Conservation (phyloP, 2,797 vertebrate species). For the Dromococcyx pavoninus region DNA sequence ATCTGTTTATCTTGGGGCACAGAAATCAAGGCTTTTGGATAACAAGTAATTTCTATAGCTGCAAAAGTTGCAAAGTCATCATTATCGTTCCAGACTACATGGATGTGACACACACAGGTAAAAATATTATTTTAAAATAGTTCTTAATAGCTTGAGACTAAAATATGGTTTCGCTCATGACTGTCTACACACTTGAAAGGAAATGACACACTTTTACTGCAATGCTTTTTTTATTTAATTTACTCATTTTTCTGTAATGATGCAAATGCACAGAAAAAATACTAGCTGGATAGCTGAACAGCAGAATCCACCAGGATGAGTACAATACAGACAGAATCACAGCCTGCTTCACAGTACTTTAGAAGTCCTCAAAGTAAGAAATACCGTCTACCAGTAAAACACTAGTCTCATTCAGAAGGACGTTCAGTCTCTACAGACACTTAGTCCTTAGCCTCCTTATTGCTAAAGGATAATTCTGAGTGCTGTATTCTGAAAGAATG, state of each 20-base stretch:
- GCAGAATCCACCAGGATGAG: neutral
- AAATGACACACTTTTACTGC: neutral
- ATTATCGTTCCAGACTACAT: neutral
- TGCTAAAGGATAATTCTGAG: neutral
- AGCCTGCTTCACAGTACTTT: neutral
- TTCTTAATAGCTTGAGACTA: neutral
- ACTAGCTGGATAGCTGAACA: neutral
- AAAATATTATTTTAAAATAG: neutral
- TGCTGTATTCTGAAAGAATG: neutral
- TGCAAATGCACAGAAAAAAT: neutral
- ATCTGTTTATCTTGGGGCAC: neutral
- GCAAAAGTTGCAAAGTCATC: neutral
- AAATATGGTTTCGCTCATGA: neutral
- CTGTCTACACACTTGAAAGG: neutral
- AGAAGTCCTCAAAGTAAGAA: neutral
- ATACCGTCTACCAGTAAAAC: neutral
- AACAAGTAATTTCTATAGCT: neutral
- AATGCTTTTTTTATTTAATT: neutral
- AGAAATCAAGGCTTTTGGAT: neutral
- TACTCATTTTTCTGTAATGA: neutral
- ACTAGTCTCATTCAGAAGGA: neutral
- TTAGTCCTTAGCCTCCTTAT: neutral
- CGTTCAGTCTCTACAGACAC: neutral
- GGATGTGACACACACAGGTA: accelerated
- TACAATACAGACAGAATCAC: neutral